Conservation (phyloP, 1,140 invertebrate species). For the Camponotus pennsylvanicus region DNA sequence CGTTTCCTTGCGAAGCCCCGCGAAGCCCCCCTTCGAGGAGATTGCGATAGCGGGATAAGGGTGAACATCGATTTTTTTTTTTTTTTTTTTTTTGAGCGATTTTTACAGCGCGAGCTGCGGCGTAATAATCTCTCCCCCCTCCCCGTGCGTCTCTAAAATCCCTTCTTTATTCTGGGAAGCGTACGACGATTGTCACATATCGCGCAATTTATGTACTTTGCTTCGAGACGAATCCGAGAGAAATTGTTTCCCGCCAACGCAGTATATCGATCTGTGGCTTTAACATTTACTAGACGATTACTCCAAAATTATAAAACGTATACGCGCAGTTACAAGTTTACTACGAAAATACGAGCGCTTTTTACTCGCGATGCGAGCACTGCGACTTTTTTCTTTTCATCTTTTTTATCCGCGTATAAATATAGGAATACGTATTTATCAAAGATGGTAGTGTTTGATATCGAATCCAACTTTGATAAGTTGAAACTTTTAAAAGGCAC, state of each 20-base stretch:
- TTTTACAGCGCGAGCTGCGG: not conserved
- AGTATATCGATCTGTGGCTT: not conserved
- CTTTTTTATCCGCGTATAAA: too few species aligned
- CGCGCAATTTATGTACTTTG: not conserved
- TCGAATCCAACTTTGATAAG: not conserved
- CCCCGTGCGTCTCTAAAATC: not conserved
- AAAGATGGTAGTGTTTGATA: too few species aligned
- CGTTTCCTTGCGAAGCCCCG: constrained; percentile 18
- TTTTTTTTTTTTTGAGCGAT: not conserved
- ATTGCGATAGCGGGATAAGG: not conserved
- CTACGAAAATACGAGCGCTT: not conserved
- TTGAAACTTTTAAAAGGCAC: not conserved
- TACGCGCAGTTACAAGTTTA: not conserved
- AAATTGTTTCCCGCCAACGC: not conserved
- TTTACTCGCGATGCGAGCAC: not conserved
- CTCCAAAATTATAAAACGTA: not conserved
- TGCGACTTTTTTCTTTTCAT: not conserved
- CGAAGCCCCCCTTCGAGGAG: not conserved
- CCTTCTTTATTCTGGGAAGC: not conserved
- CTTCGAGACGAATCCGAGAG: not conserved
- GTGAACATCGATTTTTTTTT: not conserved
- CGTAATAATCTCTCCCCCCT: not conserved
- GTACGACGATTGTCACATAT: not conserved
- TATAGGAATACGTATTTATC: too few species aligned
- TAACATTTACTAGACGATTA: not conserved